phyloP scores from a whole-genome alignment of 2,888 invertebrate genomes.

The Pheosia gnoma region DNA sequence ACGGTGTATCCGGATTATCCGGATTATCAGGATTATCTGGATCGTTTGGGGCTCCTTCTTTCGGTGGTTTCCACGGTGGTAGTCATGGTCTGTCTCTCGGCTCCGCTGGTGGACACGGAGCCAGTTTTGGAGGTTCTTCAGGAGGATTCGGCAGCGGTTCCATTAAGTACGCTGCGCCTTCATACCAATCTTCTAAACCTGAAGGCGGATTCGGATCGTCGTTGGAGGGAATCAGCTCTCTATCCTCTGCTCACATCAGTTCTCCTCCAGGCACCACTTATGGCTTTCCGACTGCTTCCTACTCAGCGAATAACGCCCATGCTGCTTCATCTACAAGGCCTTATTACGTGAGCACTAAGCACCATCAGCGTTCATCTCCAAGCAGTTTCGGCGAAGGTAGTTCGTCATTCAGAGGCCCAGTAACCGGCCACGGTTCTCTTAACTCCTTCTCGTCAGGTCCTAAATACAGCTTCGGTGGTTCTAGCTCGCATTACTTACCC shows the following conservation, averaged over 20 bases:
- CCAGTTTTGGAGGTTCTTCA: slow-evolving; percentile 58
- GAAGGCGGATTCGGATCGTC: slow-evolving; percentile 60
- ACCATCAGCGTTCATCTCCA: slow-evolving; percentile 48
- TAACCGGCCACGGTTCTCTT: slow-evolving; percentile 58
- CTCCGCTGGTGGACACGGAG: slow-evolving; percentile 23
- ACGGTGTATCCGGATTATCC: slow-evolving; percentile 56
- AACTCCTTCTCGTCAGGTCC: slow-evolving; percentile 65
- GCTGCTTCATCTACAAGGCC: slow-evolving; percentile 66
- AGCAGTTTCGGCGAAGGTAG: slow-evolving; percentile 61
- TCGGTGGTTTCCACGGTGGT: slow-evolving; percentile 47
- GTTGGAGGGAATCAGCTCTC: slow-evolving; percentile 60
- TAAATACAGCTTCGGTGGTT: slow-evolving; percentile 64
- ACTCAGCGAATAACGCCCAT: slow-evolving; percentile 54
- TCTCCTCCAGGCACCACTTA: slow-evolving; percentile 67
- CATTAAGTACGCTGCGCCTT: slow-evolving; percentile 59
- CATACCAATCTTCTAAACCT: slow-evolving; percentile 61
- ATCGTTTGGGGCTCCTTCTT: slow-evolving; percentile 60
- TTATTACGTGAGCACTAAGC: slow-evolving; percentile 63
- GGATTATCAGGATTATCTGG: slow-evolving; percentile 58
- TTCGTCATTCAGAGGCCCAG: slow-evolving; percentile 63
- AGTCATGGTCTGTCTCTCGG: slow-evolving; percentile 44
- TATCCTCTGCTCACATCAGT: slow-evolving; percentile 63
- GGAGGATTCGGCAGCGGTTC: slow-evolving; percentile 59
- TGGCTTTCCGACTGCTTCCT: slow-evolving; percentile 61
- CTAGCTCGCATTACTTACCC: slow-evolving; percentile 61